Conservation (phyloP, 1,140 invertebrate species). For the Neuroterus valhalla region DNA sequence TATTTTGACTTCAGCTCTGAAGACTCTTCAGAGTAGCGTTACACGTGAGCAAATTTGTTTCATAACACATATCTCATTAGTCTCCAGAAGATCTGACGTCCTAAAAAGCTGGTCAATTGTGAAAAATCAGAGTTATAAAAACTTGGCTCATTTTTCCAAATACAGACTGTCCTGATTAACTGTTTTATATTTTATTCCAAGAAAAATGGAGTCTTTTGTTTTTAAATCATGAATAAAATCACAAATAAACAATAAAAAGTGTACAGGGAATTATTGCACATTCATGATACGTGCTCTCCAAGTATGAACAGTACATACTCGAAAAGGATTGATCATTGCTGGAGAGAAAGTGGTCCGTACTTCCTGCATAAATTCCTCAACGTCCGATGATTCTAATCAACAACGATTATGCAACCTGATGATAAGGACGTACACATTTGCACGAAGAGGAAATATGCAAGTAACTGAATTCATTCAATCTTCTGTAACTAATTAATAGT, state of each 20-base stretch:
- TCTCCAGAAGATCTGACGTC: conserved; percentile 58
- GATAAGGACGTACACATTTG: conserved; percentile 43
- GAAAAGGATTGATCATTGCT: conserved; percentile 27
- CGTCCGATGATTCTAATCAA: conserved; percentile 25
- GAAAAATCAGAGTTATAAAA: conserved; percentile 49
- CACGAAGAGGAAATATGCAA: neutral
- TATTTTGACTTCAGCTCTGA: neutral
- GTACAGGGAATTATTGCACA: neutral
- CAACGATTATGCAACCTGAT: conserved; percentile 53
- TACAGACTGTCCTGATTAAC: neutral
- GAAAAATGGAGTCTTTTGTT: neutral
- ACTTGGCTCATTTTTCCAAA: conserved; percentile 8
- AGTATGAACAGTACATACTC: neutral
- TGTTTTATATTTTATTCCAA: neutral
- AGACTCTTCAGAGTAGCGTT: neutral
- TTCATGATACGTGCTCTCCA: neutral
- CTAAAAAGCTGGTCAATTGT: conserved; percentile 64
- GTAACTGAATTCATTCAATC: neutral
- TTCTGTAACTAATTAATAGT: neutral
- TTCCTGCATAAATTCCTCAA: conserved; percentile 51
- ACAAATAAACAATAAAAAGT: neutral
- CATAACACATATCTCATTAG: conserved; percentile 60
- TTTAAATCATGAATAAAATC: no score
- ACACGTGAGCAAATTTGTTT: conserved; percentile 56
- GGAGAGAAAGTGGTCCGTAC: conserved; percentile 64